Percentiles rank a stretch among this genome's conserved stretches.
Evolutionary conservation across 2,888 invertebrate species (phyloP).

Genomic region (Matsumyia berberina): DNA sequence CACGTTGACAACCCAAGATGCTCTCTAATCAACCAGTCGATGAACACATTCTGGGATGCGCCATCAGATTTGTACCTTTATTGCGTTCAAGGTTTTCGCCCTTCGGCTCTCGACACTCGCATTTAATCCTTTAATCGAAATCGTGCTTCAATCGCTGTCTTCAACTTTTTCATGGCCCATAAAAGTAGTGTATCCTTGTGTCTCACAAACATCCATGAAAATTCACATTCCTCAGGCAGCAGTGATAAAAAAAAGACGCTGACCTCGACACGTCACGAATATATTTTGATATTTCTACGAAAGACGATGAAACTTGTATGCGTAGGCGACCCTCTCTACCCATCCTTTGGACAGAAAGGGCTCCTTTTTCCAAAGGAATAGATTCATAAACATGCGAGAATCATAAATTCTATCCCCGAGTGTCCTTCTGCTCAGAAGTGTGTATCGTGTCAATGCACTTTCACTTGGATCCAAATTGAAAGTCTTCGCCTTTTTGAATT

Average conservation of each 20-base stretch:
- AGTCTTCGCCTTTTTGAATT: neutral
- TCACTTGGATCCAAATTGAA: neutral
- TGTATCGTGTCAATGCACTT: neutral
- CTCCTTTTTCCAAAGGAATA: neutral
- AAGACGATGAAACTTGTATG: slow-evolving; percentile 9
- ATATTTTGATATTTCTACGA: neutral
- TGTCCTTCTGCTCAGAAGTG: neutral
- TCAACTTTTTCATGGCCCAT: slow-evolving; percentile 27
- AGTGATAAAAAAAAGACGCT: neutral
- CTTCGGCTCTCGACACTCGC: too few species aligned
- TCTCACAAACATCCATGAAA: neutral
- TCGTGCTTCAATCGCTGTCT: slow-evolving; percentile 18
- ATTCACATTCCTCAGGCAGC: neutral
- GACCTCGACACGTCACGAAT: slow-evolving; percentile 10
- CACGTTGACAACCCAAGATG: neutral
- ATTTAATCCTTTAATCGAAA: slow-evolving; percentile 18
- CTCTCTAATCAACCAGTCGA: slow-evolving; percentile 1
- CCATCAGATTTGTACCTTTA: slow-evolving; percentile 13
- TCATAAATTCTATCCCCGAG: neutral
- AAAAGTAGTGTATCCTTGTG: slow-evolving; percentile 4
- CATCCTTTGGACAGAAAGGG: neutral
- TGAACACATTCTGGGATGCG: neutral
- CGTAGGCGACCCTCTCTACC: neutral
- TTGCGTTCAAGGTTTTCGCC: slow-evolving; percentile 1
- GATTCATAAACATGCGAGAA: slow-evolving; percentile 2